Percentiles rank a stretch among this genome's conserved stretches.
Evolutionary conservation across 2,888 invertebrate species (phyloP).

Genomic region (Punctoribates punctum): DNA sequence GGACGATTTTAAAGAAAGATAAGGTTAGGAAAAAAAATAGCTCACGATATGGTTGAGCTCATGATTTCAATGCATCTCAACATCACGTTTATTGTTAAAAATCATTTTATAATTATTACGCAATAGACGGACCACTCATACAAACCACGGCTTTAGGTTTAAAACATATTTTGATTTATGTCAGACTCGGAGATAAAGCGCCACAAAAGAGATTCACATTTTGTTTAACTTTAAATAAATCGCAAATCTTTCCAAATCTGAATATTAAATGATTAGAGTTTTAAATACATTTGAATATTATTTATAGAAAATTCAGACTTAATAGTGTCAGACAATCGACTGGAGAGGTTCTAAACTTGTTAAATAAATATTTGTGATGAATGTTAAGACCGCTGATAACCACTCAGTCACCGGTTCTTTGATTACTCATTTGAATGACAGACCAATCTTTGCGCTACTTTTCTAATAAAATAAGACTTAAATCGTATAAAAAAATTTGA

Average conservation of each 20-base stretch:
- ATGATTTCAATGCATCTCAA: conserved; percentile 13
- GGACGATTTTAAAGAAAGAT: conserved; percentile 5
- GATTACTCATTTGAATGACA: background rate
- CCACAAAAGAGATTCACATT: background rate
- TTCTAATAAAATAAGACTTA: background rate
- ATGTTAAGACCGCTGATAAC: background rate
- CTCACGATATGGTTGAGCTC: conserved; percentile 20
- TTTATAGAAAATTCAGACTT: too few relatives aligned
- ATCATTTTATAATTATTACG: conserved; percentile 5
- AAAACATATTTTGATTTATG: background rate
- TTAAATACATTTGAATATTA: too few relatives aligned
- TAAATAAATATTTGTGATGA: background rate
- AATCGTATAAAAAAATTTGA: background rate
- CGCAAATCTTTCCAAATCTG: background rate
- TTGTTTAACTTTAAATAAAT: background rate
- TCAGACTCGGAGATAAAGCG: background rate
- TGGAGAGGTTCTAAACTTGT: background rate
- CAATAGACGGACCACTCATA: background rate
- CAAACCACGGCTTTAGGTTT: background rate
- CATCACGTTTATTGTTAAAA: conserved; percentile 16
- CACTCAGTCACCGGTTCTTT: background rate
- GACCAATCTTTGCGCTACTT: background rate
- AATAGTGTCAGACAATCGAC: too few relatives aligned
- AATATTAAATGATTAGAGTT: background rate
- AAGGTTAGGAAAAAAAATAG: background rate